phyloP scores from a whole-genome alignment of 2,113 vertebrate genomes.

The Ascaphus truei region DNA sequence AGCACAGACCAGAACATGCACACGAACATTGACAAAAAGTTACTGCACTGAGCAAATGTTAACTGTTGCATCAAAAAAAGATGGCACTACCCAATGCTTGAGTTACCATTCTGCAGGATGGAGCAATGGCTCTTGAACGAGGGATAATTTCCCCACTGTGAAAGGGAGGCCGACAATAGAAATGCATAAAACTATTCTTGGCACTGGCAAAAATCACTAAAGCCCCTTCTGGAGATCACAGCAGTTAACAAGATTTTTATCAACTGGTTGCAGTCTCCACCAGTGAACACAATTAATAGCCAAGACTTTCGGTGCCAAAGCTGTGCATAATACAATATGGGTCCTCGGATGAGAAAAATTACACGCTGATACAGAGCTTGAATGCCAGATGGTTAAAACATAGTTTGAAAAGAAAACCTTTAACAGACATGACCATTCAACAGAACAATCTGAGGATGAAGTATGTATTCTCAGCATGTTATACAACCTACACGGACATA shows the following conservation, averaged over 20 bases:
- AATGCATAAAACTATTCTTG: neutral
- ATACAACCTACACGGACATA: no score
- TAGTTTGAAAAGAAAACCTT: no score
- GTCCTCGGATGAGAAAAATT: neutral
- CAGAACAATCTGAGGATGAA: no score
- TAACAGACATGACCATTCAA: no score
- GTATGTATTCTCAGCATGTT: no score
- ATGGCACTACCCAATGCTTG: no score
- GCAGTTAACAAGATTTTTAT: slow-evolving; percentile 36
- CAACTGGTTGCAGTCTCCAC: slow-evolving; percentile 15
- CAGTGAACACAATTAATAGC: neutral
- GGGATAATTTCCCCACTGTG: neutral
- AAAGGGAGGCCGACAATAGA: neutral
- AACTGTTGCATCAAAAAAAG: neutral
- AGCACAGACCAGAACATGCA: no score
- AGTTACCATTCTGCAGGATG: no score
- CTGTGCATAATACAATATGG: neutral
- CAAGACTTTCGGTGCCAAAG: slow-evolving; percentile 2
- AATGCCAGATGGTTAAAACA: neutral
- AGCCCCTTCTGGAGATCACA: slow-evolving; percentile 36
- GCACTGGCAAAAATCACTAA: neutral
- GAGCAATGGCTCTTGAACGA: no score
- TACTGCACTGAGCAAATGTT: no score
- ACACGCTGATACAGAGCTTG: neutral
- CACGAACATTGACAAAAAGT: no score